phyloP scores from a whole-genome alignment of 2,797 vertebrate species.

The Xerus rutilus region DNA sequence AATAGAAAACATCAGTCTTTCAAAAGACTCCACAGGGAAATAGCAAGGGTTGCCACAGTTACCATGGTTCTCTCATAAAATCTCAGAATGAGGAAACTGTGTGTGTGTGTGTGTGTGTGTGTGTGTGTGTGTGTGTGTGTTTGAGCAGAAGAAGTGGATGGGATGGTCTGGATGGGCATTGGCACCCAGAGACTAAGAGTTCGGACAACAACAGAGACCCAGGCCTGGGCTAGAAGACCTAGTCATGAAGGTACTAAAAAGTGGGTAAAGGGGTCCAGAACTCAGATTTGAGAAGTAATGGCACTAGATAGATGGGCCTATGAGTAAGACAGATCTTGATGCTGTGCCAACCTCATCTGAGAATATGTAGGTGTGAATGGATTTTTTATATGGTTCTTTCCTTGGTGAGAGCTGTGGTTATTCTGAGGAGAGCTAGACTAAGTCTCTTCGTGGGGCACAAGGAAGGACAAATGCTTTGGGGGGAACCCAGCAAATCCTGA shows the following conservation, averaged over 20 bases:
- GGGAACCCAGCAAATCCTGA: background rate
- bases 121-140: background rate
- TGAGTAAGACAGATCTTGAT: background rate
- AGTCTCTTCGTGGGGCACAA: background rate
- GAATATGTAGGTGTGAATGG: background rate
- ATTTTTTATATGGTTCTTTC: background rate
- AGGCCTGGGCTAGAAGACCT: background rate
- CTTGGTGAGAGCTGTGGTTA: background rate
- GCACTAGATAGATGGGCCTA: background rate
- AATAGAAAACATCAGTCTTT: conserved; percentile 58
- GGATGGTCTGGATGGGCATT: background rate
- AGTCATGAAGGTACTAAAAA: background rate
- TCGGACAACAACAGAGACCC: background rate
- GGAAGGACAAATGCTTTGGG: background rate
- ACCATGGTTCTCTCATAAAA: conserved; percentile 56
- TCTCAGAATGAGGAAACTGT: conserved; percentile 48
- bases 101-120: background rate
- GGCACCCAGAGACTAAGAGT: background rate
- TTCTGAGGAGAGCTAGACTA: background rate
- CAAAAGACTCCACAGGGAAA: conserved; percentile 67
- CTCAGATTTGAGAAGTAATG: background rate
- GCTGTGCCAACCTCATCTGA: background rate
- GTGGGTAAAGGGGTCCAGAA: background rate
- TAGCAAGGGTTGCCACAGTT: conserved; percentile 57
- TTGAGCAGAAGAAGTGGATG: background rate